These are phyloP conservation scores for Characodon lateralis DNA, from an alignment of 2,797 vertebrate species.

Conservation along the genomic window DNA sequence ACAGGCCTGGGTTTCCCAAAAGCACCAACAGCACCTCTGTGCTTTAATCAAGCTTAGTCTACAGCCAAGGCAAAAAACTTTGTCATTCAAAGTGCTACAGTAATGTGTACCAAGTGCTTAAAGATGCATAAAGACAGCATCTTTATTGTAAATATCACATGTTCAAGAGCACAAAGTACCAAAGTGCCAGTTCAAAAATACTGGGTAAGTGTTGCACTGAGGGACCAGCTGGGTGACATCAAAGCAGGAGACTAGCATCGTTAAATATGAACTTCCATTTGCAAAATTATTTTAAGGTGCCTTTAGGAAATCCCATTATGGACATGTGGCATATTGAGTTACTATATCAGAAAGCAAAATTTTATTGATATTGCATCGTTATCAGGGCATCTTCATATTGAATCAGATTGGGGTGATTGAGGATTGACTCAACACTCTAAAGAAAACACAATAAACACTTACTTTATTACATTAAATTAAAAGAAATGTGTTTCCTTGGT, in stretches of 20 bases:
- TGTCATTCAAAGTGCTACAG: slow-evolving; percentile 71
- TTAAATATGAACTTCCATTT: slow-evolving; percentile 30
- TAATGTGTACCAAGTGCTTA: slow-evolving; percentile 64
- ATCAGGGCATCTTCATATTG: slow-evolving; percentile 33
- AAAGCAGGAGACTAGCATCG: slow-evolving; percentile 43
- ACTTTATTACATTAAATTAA: slow-evolving; percentile 30
- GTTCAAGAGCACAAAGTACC: slow-evolving; percentile 54
- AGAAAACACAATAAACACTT: slow-evolving; percentile 25
- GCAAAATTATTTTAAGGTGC: slow-evolving; percentile 57
- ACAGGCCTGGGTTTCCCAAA: slow-evolving; percentile 68
- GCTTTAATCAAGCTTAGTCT: slow-evolving; percentile 37
- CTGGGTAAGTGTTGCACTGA: slow-evolving; percentile 44
- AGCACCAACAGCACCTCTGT: slow-evolving; percentile 55
- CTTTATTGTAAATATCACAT: slow-evolving; percentile 38
- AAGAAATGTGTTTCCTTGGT: slow-evolving; percentile 28
- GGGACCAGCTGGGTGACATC: slow-evolving; percentile 40
- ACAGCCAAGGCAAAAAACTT: slow-evolving; percentile 53
- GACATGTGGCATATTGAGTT: slow-evolving; percentile 29
- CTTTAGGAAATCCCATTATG: slow-evolving; percentile 68
- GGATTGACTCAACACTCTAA: slow-evolving; percentile 19
- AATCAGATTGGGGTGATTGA: slow-evolving; percentile 34
- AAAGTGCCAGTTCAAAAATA: slow-evolving; percentile 55
- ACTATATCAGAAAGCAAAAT: slow-evolving; percentile 45
- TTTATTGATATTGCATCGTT: slow-evolving; percentile 44
- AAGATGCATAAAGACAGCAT: slow-evolving; percentile 43